These are phyloP conservation scores for Catharus fuscescens DNA, from an alignment of 2,113 vertebrate genomes.

Conservation along the genomic window DNA sequence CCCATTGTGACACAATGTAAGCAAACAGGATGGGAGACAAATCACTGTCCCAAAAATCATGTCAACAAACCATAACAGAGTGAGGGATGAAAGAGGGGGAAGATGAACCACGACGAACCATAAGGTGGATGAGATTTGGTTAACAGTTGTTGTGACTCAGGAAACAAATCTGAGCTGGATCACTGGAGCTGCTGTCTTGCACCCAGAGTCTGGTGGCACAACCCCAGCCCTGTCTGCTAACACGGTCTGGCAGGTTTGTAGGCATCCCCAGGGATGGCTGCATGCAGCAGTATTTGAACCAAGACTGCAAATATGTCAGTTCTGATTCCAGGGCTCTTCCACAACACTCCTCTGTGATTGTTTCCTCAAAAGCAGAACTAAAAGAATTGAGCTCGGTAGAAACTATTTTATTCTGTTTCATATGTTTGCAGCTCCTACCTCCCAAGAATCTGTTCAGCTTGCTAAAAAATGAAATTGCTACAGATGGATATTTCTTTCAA, in stretches of 20 bases:
- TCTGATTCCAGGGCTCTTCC: neutral
- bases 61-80: neutral
- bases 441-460: constrained; percentile 63
- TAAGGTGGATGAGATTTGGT: neutral
- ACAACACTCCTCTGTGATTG: neutral
- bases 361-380: constrained; percentile 62
- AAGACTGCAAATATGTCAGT: neutral
- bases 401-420: constrained; percentile 57
- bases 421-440: constrained; percentile 33
- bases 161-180: neutral
- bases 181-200: neutral
- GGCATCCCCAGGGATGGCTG: neutral
- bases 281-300: neutral
- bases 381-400: constrained; percentile 33
- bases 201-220: neutral
- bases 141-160: neutral
- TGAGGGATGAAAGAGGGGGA: neutral
- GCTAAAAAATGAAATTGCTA: constrained; percentile 65
- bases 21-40: neutral
- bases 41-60: neutral
- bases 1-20: neutral
- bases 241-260: neutral
- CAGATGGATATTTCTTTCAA: constrained; percentile 65
- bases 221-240: neutral
- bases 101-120: neutral